phyloP scores from a whole-genome alignment of 2,888 invertebrate species.

The Heliconius hortense region DNA sequence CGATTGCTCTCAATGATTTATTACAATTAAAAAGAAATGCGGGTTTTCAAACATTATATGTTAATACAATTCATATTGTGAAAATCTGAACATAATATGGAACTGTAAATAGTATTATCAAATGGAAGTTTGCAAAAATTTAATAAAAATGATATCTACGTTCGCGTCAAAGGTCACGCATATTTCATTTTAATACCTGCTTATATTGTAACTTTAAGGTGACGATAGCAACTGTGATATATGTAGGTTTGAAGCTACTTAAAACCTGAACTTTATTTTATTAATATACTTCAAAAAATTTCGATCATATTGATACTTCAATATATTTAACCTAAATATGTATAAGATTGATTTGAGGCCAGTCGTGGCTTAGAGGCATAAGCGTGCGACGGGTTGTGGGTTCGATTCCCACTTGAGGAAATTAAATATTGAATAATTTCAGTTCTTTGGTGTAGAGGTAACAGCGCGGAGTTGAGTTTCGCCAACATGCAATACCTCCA shows the following conservation, averaged over 20 bases:
- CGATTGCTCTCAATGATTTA: background rate
- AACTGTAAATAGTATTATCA: background rate
- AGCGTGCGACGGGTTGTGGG: too few species aligned
- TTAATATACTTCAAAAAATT: background rate
- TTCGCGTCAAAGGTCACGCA: slow-evolving; percentile 14
- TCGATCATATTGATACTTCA: too few species aligned
- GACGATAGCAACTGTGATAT: background rate
- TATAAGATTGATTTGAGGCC: too few species aligned
- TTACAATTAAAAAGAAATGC: too few species aligned
- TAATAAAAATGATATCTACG: slow-evolving; percentile 16
- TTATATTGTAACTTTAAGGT: background rate
- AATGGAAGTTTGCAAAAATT: background rate
- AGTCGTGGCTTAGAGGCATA: too few species aligned
- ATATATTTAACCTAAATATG: background rate
- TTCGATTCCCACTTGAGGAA: too few species aligned
- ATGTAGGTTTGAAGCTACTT: background rate
- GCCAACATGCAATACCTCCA: too few species aligned
- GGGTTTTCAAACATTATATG: background rate
- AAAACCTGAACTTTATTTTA: background rate
- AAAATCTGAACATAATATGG: background rate
- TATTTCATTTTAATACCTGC: slow-evolving; percentile 14
- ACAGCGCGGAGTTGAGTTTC: too few species aligned
- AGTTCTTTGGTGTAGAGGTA: too few species aligned
- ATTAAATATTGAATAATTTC: too few species aligned
- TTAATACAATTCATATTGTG: background rate